Evolutionary conservation across 1,140 invertebrate genomes (phyloP).

Genomic region (Leptonema lineaticorne): DNA sequence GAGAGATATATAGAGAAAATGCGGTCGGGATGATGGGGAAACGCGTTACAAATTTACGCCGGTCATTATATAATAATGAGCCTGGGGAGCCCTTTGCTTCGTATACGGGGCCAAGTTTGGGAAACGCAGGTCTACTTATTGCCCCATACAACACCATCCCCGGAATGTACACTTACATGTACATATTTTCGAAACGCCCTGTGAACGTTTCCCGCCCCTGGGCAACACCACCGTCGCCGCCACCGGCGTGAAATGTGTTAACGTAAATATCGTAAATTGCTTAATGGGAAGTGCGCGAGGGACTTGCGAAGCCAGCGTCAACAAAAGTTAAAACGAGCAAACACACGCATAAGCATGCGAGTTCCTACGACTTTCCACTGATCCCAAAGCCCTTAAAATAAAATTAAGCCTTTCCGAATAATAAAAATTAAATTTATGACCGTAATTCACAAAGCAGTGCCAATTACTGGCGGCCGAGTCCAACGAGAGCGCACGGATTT

Average conservation of each 20-base stretch:
- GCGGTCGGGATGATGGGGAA: neutral
- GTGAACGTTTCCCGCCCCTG: neutral
- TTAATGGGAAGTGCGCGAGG: constrained; percentile 23
- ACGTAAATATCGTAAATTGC: constrained; percentile 32
- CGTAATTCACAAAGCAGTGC: too few species aligned
- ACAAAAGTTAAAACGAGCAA: constrained; percentile 31
- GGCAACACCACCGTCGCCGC: neutral
- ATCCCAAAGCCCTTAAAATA: constrained; percentile 8
- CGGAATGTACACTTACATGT: too few species aligned
- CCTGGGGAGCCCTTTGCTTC: neutral
- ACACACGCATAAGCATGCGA: neutral
- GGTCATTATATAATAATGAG: constrained; percentile 3
- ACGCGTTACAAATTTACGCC: neutral
- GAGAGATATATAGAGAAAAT: neutral
- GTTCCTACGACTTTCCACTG: neutral
- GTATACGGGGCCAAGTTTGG: constrained; percentile 15
- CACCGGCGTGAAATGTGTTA: constrained; percentile 10
- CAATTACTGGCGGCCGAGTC: too few species aligned
- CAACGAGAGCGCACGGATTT: too few species aligned
- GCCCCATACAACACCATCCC: neutral
- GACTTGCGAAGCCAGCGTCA: constrained; percentile 25
- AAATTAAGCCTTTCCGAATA: too few species aligned
- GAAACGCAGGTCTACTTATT: constrained; percentile 1
- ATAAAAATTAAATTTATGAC: too few species aligned
- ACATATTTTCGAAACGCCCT: neutral